Base-by-base conservation (phyloP, 2,888 invertebrate species). In the Tyria jacobaeae region DNA sequence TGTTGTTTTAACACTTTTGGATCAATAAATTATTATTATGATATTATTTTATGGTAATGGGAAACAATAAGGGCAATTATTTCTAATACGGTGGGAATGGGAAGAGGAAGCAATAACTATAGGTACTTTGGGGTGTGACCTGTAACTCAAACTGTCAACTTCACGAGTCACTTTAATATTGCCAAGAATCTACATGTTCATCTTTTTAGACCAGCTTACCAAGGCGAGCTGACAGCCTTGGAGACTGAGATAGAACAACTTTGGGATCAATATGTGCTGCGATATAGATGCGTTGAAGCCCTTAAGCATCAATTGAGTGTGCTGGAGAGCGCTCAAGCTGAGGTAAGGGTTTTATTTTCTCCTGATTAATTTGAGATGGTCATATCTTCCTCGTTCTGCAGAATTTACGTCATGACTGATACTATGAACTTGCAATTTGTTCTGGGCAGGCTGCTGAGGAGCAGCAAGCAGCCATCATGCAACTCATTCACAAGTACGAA, bases 211-310 rank as follows among this genome's bases (percentile, higher is more conserved):
- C 99, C 99, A 0, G 99, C 99, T 0, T 99, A 99, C 87, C 96
- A 99, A 95, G 98, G 99, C 78, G 99, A 99, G 89, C 97, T 98
- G 88, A 98, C 98, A 64, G 96, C 96, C 53, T 94, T 98, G 57
- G 99, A 99, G 89, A 92, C 94, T 48, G 98, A 99, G 83, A 89
- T 99, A 21, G 96, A 97, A 79, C 94, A 95, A 68, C 94, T 99
- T 24, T 99, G 99, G 91, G 96, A 97, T 44, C 96, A 97, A 78
- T 99, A 99, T 91, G 96, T 99, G 73, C 93, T 97, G 57, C 96
- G 98, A 60, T 96, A 98, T 86, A 96, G 99, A 57, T 97, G 98
- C 78, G 95, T 99, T 51, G 96, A 98, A 73, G 98, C 97, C 62
- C 92, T 99, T 57, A 98, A 98, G 82, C 96, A 97, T 62, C 96